phyloP scores from a whole-genome alignment of 1,140 invertebrate genomes.

The Harpegnathos saltator region DNA sequence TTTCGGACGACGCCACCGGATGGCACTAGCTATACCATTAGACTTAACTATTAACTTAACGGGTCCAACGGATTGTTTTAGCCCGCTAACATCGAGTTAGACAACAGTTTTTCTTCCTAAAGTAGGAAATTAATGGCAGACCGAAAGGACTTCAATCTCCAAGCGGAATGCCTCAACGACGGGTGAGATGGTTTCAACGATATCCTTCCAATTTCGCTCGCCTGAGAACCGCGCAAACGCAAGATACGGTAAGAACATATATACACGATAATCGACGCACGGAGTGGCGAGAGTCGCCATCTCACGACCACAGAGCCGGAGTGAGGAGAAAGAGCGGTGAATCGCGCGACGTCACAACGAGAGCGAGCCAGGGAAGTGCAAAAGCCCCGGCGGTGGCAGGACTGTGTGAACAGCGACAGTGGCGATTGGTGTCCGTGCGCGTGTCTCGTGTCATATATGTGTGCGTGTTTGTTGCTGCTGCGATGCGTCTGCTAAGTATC shows the following conservation, averaged over 20 bases:
- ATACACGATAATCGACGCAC: not conserved
- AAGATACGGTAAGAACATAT: not conserved
- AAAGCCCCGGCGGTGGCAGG: conserved; percentile 60
- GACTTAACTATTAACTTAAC: too few species aligned
- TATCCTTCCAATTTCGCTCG: too few species aligned
- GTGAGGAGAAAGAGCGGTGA: not conserved
- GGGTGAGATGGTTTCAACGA: too few species aligned
- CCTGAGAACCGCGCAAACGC: not conserved
- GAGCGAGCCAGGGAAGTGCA: conserved; percentile 37
- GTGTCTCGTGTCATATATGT: not conserved
- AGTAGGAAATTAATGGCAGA: too few species aligned
- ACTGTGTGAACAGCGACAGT: conserved; percentile 73
- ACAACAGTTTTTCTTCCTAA: too few species aligned
- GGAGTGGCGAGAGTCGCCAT: conserved; percentile 6
- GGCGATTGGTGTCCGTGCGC: conserved; percentile 68
- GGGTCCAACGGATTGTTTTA: too few species aligned
- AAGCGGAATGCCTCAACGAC: too few species aligned
- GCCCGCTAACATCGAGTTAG: too few species aligned
- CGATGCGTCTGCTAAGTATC: conserved; percentile 75
- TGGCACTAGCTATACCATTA: too few species aligned
- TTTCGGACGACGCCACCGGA: too few species aligned
- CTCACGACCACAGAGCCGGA: conserved; percentile 7
- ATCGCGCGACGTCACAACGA: conserved; percentile 13
- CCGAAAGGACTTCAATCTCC: too few species aligned
- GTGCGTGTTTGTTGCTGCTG: conserved; percentile 71